phyloP scores from a whole-genome alignment of 1,140 invertebrate genomes.

The Stegodyphus dumicola region DNA sequence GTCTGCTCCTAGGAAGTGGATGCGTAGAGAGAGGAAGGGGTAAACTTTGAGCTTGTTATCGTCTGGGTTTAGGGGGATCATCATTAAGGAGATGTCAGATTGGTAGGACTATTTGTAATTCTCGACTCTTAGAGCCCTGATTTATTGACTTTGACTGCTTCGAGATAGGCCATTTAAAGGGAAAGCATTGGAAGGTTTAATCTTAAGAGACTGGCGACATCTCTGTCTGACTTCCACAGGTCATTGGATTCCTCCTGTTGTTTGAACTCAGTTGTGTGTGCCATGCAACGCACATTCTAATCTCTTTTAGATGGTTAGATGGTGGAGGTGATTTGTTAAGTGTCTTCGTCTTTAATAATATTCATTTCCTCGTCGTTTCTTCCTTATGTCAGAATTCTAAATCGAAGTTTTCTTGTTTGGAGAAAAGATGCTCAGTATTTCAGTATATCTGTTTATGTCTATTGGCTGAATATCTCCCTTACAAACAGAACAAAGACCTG shows the following conservation, averaged over 20 bases:
- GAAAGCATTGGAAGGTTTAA: background rate
- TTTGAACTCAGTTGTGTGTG: too few species aligned
- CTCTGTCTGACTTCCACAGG: background rate
- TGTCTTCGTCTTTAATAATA: too few species aligned
- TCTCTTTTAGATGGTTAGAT: too few species aligned
- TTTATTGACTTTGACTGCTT: constrained; percentile 21
- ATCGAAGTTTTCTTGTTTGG: too few species aligned
- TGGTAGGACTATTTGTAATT: constrained; percentile 41
- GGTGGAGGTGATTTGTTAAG: too few species aligned
- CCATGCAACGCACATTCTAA: too few species aligned
- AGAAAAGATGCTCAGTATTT: too few species aligned
- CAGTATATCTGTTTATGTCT: too few species aligned
- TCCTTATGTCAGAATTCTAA: too few species aligned
- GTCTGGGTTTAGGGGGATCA: constrained; percentile 32
- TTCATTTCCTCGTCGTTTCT: too few species aligned
- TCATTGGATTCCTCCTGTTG: background rate
- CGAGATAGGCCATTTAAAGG: constrained; percentile 8
- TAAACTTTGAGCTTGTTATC: constrained; percentile 7
- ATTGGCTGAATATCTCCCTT: too few species aligned
- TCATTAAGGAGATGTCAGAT: constrained; percentile 55
- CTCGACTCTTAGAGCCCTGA: constrained; percentile 35
- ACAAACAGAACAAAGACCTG: too few species aligned
- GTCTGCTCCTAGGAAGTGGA: background rate
- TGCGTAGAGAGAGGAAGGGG: background rate
- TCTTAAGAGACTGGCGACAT: constrained; percentile 13